Base-by-base conservation (phyloP, 2,113 vertebrate genomes). In the Callipepla californica region DNA sequence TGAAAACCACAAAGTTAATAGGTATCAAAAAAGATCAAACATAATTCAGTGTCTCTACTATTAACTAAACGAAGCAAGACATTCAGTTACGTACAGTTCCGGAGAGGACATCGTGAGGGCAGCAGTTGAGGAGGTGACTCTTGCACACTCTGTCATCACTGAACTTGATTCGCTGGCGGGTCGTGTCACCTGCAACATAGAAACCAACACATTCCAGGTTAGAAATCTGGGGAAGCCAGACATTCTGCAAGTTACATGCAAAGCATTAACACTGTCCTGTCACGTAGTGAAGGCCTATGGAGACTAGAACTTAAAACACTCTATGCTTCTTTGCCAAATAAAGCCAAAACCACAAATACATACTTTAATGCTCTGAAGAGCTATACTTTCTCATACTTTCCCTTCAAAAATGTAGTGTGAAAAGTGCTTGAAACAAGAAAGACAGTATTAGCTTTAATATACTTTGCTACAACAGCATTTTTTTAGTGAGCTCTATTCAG, bases 111-210 rank as follows among this genome's bases (percentile, higher is more conserved):
- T 99, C 99, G 51, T 99, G 99, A 85, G 99, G 99, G 95, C 99
- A 99, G 90, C 99, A 99, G 97, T 99, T 99, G 96, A 99, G 98
- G 79, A 99, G 98, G 85, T 99, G 99, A 97, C 99, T 99, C 98
- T 99, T 99, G 97, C 99, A 99, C 66, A 99, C 99, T 96, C 98
- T 98, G 85, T 99, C 99, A 95, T 99, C 99, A 73, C 98, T 98
- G 97, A 99, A 99, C 97, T 99, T 99, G 96, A 99, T 99, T 96
- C 99, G 98, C 87, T 99, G 99, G 50, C 99, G 98, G 97, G 99
- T 99, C 18, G 98, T 97, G 93, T 99, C 99, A 67, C 99, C 99
- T 99, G 97, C 66, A 97, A 98, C 94, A 96, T 66, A 98, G 94
- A 92, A 98, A 97, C 4, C 53, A 95, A 93, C 91, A 97, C 92